Base-by-base conservation (phyloP, 2,113 vertebrate genomes). In the Nothocercus nigrocapillus region DNA sequence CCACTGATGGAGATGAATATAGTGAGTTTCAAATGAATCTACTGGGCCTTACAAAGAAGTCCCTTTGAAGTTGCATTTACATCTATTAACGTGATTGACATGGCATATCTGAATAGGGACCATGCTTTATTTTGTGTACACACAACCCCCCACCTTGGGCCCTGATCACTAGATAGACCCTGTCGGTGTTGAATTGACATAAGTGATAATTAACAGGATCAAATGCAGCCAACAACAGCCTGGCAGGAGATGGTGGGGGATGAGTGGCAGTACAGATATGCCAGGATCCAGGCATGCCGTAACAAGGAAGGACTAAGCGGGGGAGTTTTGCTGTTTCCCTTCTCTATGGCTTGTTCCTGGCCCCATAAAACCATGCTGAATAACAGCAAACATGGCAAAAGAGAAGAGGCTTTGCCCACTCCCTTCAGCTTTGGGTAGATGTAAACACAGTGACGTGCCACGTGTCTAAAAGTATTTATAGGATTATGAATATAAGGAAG, bases 141-240 rank as follows among this genome's bases (percentile, higher is more conserved):
- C 51, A 13, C 11, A 82, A 51, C 24, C 45, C 30, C 16, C 34
- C 63, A n/a, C 36, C 13, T 38, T 24, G 44, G 12, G 13, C 67
- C 30, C 24, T 56, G 18, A 66, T 24, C 28, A 14, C 22, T 45
- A 47, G 4, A 21, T 64, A 59, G 40, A 24, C 22, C 14, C 8
- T 44, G 7, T 70, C 0, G 0, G 22, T 28, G 11, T 51, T 61
- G 36, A 34, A 14, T 1, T 10, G 67, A 34, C 17, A 75, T 11
- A 30, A 68, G 62, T 10, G 18, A 54, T 28, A 59, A 38, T 47
- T 58, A 77, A 34, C 34, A 56, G 11, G 22, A 78, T 36, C 15
- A 73, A 45, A 72, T 21, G 40, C 47, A 78, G 34, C 8, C 82
- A 92, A 42, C 19, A 93, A 21, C 45, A 7, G 32, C 85, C 51